Percentiles rank a stretch among this genome's conserved stretches.
phyloP scores from a whole-genome alignment of 1,140 invertebrate species.

The Coptotermes formosanus region DNA sequence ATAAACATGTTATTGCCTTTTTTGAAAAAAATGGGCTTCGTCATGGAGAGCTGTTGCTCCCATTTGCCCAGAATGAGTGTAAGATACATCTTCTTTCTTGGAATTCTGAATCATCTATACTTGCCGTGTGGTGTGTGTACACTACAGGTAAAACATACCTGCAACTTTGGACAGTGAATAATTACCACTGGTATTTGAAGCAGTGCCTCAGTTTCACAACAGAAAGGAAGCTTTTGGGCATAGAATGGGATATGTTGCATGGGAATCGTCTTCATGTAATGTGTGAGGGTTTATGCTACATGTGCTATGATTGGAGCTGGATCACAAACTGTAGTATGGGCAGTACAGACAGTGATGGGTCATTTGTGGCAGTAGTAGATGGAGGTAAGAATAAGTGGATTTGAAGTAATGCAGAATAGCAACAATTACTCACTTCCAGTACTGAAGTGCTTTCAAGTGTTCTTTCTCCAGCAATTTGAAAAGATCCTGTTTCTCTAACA shows the following conservation, averaged over 20 bases:
- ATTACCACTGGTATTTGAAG: slow-evolving; percentile 92
- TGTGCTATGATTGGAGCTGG: slow-evolving; percentile 63
- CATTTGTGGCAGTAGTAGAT: slow-evolving; percentile 74
- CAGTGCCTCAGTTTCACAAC: slow-evolving; percentile 60
- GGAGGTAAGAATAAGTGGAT: slow-evolving; percentile 50
- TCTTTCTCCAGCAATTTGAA: no score
- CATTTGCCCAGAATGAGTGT: slow-evolving; percentile 54
- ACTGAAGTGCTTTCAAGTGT: no score
- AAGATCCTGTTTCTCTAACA: no score
- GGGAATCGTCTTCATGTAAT: slow-evolving; percentile 62
- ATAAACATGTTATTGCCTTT: slow-evolving; percentile 74
- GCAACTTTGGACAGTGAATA: slow-evolving; percentile 72
- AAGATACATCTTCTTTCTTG: slow-evolving; percentile 66
- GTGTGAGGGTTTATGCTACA: slow-evolving; percentile 53
- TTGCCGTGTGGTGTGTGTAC: slow-evolving; percentile 54
- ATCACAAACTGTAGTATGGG: slow-evolving; percentile 56
- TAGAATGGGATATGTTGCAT: slow-evolving; percentile 64
- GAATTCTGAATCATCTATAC: slow-evolving; percentile 77
- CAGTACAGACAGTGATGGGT: slow-evolving; percentile 51
- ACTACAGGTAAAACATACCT: background rate
- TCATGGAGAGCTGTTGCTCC: slow-evolving; percentile 77
- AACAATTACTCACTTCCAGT: slow-evolving; percentile 22
- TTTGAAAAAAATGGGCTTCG: slow-evolving; percentile 92
- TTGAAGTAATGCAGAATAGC: slow-evolving; percentile 27
- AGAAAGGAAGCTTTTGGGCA: slow-evolving; percentile 49